Percentiles rank a stretch among this genome's conserved stretches.
phyloP scores from a whole-genome alignment of 2,113 vertebrate genomes.

The Nematolebias whitei region DNA sequence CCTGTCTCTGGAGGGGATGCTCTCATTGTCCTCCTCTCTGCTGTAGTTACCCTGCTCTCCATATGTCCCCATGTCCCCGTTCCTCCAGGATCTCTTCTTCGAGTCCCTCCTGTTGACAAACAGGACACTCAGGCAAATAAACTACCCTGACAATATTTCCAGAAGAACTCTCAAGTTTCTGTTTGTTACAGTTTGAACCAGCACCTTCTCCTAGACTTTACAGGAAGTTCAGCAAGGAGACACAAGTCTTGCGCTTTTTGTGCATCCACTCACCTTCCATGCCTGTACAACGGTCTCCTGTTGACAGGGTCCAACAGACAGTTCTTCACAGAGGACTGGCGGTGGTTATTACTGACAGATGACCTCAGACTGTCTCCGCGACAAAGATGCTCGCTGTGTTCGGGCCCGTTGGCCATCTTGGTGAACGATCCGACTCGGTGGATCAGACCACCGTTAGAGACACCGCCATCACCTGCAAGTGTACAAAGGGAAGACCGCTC shows the following conservation, averaged over 20 bases:
- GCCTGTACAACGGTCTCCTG: constrained; percentile 47
- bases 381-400: constrained; percentile 34
- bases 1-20: constrained; percentile 71
- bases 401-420: constrained; percentile 56
- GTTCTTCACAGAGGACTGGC: constrained; percentile 41
- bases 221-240: neutral
- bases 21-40: constrained; percentile 75
- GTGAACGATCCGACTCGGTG: constrained; percentile 66
- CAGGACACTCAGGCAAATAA: neutral
- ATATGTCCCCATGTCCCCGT: constrained; percentile 46
- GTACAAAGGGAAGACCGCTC: neutral
- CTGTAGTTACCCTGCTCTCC: constrained; percentile 66
- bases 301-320: constrained; percentile 38
- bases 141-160: neutral
- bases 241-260: neutral
- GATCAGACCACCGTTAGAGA: constrained; percentile 63
- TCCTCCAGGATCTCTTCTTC: constrained; percentile 70
- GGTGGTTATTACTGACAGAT: constrained; percentile 46
- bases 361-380: constrained; percentile 48
- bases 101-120: constrained; percentile 57
- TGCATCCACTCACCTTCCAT: constrained; percentile 22
- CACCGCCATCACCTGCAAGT: constrained; percentile 19
- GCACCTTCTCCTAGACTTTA: neutral
- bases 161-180: neutral
- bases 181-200: too few relatives aligned